These are phyloP conservation scores for Baronia brevicornis DNA, from an alignment of 2,888 invertebrate genomes.

Conservation along the genomic window DNA sequence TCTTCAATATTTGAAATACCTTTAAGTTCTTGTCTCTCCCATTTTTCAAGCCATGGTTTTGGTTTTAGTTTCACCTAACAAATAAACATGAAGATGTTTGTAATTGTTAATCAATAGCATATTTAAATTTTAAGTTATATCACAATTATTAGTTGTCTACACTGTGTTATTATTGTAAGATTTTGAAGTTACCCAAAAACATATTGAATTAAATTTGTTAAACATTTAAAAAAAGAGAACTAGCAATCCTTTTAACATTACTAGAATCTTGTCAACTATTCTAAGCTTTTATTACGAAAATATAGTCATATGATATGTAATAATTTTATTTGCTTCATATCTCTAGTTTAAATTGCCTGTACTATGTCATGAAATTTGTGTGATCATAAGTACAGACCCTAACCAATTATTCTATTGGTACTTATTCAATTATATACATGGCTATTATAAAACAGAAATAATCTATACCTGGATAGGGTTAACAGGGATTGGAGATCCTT, in stretches of 20 bases:
- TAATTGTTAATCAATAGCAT: too few relatives aligned
- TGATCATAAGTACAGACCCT: too few relatives aligned
- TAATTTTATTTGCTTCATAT: background rate
- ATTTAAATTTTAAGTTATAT: too few relatives aligned
- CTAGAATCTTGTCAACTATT: too few relatives aligned
- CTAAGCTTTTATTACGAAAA: too few relatives aligned
- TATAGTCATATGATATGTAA: background rate
- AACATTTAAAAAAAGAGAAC: background rate
- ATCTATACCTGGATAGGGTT: slow-evolving; percentile 80
- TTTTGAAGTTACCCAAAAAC: too few relatives aligned
- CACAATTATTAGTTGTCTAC: too few relatives aligned
- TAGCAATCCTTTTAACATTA: too few relatives aligned
- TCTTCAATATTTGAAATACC: slow-evolving; percentile 81
- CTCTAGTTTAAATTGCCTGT: background rate
- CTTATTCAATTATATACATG: background rate
- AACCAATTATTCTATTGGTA: too few relatives aligned
- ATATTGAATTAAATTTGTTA: background rate
- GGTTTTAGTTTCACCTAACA: slow-evolving; percentile 84
- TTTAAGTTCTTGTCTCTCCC: slow-evolving; percentile 86
- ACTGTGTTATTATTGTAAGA: too few relatives aligned
- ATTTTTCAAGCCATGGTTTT: slow-evolving; percentile 92
- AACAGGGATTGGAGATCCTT: slow-evolving; percentile 85
- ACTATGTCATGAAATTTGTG: too few relatives aligned
- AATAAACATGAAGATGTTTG: too few relatives aligned
- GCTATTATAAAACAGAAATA: background rate